Evolutionary conservation across 2,888 invertebrate species (phyloP), one percentile per base, ranked within the genome.

Genomic region (Chesias legatella): DNA sequence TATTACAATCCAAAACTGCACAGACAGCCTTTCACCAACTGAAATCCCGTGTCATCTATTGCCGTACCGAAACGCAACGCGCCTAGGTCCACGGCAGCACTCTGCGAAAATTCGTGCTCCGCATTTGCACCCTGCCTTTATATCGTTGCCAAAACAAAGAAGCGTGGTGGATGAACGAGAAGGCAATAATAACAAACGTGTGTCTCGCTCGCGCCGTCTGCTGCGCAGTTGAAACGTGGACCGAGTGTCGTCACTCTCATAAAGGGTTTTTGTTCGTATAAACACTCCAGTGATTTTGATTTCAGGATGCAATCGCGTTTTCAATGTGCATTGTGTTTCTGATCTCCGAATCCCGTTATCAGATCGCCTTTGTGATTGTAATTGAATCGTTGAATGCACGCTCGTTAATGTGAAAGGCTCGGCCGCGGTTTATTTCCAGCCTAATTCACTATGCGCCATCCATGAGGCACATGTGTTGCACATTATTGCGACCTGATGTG

Each of bases 91-190:
- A 72, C 83, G 83, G 86, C 71, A 72, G 78, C 66, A 80, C 76
- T 75, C 73, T 80, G 76, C 67, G 74, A 79, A 84, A 70, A 86
- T 88, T 85, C 79, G 85, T 72, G 76, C 84, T 73, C 70, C 65
- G 77, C 77, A 73, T 72, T 58, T 61, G 66, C 60, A 58, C 61
- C 75, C 63, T 56, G 83, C 80, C 78, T 88, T 86, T 88, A 88
- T 88, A 88, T 83, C 81, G 61, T 78, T 77, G 80, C 75, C 77
- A 84, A 80, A 88, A 88, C 88, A 88, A 88, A 88, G 88, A 82
- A 85, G 76, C 83, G 77, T 85, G 86, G 71, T 78, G 77, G 58
- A 60, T 28, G 70, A 88, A 53, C 29, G 79, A 66, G 81, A 75
- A 23, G 51, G 63, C 70, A 79, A 81, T 63, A 86, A 88, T 70